Percentiles rank a stretch among this genome's conserved stretches.
phyloP scores from a whole-genome alignment of 2,797 vertebrate genomes.

The Gorsachius magnificus region DNA sequence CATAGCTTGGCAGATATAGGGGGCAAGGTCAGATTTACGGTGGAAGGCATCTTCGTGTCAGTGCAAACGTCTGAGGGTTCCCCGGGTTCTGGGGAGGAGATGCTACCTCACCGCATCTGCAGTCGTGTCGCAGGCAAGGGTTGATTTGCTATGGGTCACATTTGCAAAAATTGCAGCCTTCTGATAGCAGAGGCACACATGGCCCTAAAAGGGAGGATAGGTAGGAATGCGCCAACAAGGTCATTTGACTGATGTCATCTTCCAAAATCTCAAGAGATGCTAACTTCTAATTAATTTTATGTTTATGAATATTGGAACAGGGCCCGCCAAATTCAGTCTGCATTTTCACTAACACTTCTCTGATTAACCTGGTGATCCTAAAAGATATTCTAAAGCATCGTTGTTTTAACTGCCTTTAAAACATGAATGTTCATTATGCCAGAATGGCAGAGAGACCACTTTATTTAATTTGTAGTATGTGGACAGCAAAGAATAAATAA shows the following conservation, averaged over 20 bases:
- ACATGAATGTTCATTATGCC: background rate
- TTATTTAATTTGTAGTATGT: background rate
- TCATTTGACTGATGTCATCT: background rate
- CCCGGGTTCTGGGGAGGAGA: background rate
- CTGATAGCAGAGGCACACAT: accelerated
- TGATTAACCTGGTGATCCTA: background rate
- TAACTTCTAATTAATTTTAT: background rate
- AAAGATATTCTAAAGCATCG: background rate
- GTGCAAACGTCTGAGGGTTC: background rate
- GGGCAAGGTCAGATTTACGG: background rate
- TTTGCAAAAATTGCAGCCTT: background rate
- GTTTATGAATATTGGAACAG: background rate
- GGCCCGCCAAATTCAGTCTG: background rate
- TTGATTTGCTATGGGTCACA: background rate
- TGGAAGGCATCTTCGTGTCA: background rate
- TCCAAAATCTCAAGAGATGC: background rate
- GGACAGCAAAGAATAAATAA: background rate
- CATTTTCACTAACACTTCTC: background rate
- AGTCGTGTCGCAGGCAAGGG: background rate
- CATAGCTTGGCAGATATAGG: background rate
- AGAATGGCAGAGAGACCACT: background rate
- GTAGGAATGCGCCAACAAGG: background rate
- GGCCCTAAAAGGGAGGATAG: background rate
- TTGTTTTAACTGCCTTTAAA: background rate
- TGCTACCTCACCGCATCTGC: accelerated